phyloP scores from a whole-genome alignment of 2,888 invertebrate genomes.

The Pimpla rufipes region DNA sequence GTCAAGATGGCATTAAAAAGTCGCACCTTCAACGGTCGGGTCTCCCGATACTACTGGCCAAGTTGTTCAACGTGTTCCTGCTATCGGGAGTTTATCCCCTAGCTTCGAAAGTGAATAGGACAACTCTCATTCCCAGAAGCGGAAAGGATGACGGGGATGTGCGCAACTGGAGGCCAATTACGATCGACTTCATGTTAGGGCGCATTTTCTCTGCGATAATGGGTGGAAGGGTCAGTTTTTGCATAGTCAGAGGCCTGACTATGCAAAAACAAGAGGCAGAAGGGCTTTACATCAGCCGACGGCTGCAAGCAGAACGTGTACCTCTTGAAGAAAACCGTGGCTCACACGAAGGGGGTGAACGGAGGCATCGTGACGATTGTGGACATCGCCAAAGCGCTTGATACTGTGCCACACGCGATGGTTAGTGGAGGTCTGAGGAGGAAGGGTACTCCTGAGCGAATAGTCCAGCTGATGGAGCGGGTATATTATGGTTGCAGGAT shows the following conservation, averaged over 20 bases:
- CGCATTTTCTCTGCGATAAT: conserved; percentile 76
- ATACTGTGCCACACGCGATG: conserved; percentile 70
- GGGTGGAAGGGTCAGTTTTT: too few species aligned
- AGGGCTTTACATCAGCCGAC: conserved; percentile 76
- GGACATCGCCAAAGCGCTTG: conserved; percentile 73
- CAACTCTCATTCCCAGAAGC: conserved; percentile 77
- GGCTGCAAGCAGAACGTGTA: conserved; percentile 68
- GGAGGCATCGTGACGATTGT: conserved; percentile 61
- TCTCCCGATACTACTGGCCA: not conserved
- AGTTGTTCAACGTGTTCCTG: conserved; percentile 42
- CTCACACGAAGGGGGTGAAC: not conserved
- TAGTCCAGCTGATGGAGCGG: not conserved
- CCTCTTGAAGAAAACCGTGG: conserved; percentile 42
- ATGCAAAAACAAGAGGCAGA: conserved; percentile 73
- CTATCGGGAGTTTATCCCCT: conserved; percentile 24
- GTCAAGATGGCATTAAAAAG: conserved; percentile 72
- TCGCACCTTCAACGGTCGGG: conserved; percentile 57
- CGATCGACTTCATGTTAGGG: conserved; percentile 77
- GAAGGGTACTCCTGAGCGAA: conserved; percentile 27
- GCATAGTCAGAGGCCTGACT: not conserved
- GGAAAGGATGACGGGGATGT: conserved; percentile 74
- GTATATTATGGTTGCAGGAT: conserved; percentile 53
- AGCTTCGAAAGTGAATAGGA: conserved; percentile 78
- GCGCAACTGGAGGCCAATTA: conserved; percentile 79
- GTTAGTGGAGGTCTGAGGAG: conserved; percentile 22